These are phyloP conservation scores for Laupala kohalensis DNA, from an alignment of 1,140 invertebrate genomes.

Conservation along the genomic window DNA sequence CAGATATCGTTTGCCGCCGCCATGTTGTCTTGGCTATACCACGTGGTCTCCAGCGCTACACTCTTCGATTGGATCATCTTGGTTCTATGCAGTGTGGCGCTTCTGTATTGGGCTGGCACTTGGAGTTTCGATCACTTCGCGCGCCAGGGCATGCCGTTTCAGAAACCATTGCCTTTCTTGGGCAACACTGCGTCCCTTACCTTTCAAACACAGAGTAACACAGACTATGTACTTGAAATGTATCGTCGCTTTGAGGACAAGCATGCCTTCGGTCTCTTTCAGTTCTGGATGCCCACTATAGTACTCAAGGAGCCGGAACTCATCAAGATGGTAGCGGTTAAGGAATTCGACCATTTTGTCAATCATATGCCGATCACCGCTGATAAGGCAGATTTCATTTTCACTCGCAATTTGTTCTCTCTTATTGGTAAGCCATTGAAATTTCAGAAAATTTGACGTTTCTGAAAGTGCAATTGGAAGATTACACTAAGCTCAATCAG, in stretches of 20 bases:
- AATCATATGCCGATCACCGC: background rate
- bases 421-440: no score
- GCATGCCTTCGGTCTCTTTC: background rate
- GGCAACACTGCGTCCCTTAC: conserved; percentile 13
- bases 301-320: background rate
- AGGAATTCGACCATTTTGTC: background rate
- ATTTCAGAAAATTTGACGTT: no score
- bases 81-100: background rate
- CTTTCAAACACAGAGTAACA: background rate
- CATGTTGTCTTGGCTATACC: background rate
- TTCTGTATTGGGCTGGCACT: background rate
- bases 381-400: background rate
- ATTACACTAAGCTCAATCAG: no score
- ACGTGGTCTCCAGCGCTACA: background rate
- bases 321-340: background rate
- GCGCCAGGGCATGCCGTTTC: conserved; percentile 11
- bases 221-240: background rate
- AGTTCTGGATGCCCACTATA: background rate
- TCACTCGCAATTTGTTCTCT: no score
- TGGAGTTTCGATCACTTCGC: conserved; percentile 14
- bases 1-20: no score
- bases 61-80: background rate
- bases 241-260: background rate
- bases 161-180: conserved; percentile 15
- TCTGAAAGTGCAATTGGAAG: no score